These are phyloP conservation scores for Halictus rubicundus DNA, from an alignment of 1,140 invertebrate genomes.

Conservation along the genomic window DNA sequence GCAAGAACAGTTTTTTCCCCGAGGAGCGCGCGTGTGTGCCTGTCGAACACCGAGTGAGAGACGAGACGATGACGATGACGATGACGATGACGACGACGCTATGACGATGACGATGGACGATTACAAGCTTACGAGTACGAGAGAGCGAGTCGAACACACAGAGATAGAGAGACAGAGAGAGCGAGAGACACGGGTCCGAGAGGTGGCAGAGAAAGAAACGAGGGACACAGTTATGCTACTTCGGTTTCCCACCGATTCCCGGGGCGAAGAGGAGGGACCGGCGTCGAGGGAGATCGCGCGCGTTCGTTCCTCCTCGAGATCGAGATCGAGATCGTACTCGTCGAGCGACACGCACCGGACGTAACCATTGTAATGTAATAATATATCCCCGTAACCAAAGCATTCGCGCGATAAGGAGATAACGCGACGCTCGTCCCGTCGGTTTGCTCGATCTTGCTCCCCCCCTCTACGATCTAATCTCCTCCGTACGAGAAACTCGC, in stretches of 20 bases:
- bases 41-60: no score
- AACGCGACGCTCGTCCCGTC: conserved; percentile 5
- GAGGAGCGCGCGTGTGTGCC: background rate
- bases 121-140: no score
- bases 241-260: background rate
- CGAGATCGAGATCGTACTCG: background rate
- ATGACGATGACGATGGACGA: background rate
- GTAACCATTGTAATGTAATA: conserved; percentile 11
- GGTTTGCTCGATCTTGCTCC: conserved; percentile 19
- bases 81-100: no score
- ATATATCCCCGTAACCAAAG: conserved; percentile 25
- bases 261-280: background rate
- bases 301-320: background rate
- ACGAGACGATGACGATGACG: no score
- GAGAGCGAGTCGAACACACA: background rate
- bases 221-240: background rate
- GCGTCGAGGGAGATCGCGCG: background rate
- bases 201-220: conserved; percentile 7
- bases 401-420: conserved; percentile 1
- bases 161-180: background rate
- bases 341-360: conserved; percentile 13
- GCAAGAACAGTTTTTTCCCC: no score
- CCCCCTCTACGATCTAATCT: conserved; percentile 10
- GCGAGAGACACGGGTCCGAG: background rate
- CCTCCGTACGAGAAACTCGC: conserved; percentile 17